Conservation (phyloP, 2,888 invertebrate genomes). For the Steinernema carpocapsae region DNA sequence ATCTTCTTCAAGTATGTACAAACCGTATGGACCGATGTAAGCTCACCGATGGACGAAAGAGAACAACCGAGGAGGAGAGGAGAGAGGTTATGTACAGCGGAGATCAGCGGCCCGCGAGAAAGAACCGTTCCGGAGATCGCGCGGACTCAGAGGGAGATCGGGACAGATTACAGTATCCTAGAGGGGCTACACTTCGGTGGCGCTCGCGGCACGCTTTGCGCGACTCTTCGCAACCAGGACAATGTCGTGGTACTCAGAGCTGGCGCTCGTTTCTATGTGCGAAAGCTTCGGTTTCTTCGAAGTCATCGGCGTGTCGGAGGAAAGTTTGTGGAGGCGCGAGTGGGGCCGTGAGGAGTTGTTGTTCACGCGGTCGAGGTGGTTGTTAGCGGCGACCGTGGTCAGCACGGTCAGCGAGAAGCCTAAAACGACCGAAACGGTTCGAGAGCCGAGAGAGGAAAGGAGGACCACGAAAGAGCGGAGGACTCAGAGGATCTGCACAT, state of each 20-base stretch:
- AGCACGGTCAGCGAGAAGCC: constrained; percentile 24
- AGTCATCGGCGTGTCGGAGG: not conserved
- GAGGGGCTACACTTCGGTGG: constrained; percentile 2
- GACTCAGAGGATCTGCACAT: constrained; percentile 11
- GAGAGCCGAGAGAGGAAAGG: not conserved
- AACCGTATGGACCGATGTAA: constrained; percentile 30
- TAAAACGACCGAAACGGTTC: not conserved
- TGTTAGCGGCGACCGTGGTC: constrained; percentile 28
- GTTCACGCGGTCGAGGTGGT: constrained; percentile 29
- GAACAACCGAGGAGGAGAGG: not conserved
- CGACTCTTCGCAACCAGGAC: constrained; percentile 11
- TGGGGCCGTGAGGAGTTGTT: constrained; percentile 22
- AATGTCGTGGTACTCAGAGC: constrained; percentile 7
- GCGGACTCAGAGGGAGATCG: not conserved
- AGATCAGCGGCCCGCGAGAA: constrained; percentile 10
- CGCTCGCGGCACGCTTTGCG: not conserved
- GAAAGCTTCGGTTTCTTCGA: constrained; percentile 26
- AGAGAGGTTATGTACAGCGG: constrained; percentile 20
- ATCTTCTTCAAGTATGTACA: constrained; percentile 8
- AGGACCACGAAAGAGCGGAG: not conserved
- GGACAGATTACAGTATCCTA: not conserved
- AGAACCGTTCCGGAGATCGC: constrained; percentile 9
- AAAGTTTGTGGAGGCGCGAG: constrained; percentile 25
- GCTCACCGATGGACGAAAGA: constrained; percentile 9
- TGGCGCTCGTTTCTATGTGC: constrained; percentile 17